Conservation (phyloP, 2,888 invertebrate species). For the Horisme vitalbata region DNA sequence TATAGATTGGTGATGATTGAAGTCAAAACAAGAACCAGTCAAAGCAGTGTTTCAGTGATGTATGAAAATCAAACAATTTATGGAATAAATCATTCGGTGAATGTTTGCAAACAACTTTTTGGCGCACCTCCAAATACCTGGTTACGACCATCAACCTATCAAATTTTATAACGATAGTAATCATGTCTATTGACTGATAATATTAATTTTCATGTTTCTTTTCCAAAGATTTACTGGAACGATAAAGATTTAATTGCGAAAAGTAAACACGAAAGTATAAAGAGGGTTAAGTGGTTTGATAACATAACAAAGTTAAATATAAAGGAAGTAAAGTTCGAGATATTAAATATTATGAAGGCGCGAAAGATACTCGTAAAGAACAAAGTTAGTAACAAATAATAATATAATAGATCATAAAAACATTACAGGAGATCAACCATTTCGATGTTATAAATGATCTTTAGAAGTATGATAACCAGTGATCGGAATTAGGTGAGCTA, state of each 20-base stretch:
- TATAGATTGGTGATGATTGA: too few species aligned
- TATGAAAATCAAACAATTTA: not conserved
- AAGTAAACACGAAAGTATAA: slow-evolving; percentile 32
- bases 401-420: too few species aligned
- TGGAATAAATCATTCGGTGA: slow-evolving; percentile 6
- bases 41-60: too few species aligned
- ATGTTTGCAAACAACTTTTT: slow-evolving; percentile 32
- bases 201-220: slow-evolving; percentile 22
- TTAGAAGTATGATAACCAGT: too few species aligned
- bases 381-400: too few species aligned
- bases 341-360: not conserved
- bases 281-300: slow-evolving; percentile 25
- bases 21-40: too few species aligned
- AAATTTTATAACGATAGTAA: slow-evolving; percentile 31
- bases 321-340: not conserved
- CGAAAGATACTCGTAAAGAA: not conserved
- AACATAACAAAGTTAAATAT: not conserved
- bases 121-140: slow-evolving; percentile 35
- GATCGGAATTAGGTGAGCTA: too few species aligned
- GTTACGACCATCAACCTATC: slow-evolving; percentile 26
- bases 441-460: too few species aligned
- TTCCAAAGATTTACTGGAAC: slow-evolving; percentile 16
- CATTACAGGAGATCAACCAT: too few species aligned
- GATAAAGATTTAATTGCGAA: slow-evolving; percentile 18
- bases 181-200: slow-evolving; percentile 30